These are phyloP conservation scores for Stratiomys singularior DNA, from an alignment of 2,888 invertebrate species.

Conservation along the genomic window DNA sequence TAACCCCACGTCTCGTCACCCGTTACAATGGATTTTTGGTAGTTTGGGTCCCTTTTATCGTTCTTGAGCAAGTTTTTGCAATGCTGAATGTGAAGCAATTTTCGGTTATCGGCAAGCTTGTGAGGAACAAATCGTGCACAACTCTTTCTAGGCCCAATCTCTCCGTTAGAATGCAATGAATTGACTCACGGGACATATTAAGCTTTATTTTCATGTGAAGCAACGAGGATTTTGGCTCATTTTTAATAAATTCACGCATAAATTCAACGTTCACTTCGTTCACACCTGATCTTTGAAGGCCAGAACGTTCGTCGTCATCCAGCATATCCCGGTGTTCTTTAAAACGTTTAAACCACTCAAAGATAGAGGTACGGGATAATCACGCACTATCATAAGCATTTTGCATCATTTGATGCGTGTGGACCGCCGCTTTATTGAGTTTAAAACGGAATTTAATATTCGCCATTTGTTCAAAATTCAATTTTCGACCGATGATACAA, in stretches of 20 bases:
- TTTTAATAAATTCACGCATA: no score
- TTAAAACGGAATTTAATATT: slow-evolving; percentile 22
- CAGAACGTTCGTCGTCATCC: no score
- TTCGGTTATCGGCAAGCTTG: no score
- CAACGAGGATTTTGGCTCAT: no score
- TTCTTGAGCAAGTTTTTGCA: no score
- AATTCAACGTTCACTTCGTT: background rate
- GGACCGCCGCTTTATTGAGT: background rate
- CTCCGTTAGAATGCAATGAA: background rate
- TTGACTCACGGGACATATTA: no score
- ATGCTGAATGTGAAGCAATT: no score
- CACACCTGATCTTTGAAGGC: background rate
- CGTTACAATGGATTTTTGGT: no score
- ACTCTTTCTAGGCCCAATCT: no score
- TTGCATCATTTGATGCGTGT: background rate
- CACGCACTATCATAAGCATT: background rate
- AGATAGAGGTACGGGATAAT: slow-evolving; percentile 6
- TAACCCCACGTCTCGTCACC: no score
- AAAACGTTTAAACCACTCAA: slow-evolving; percentile 23
- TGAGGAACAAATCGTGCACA: background rate
- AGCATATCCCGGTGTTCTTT: slow-evolving; percentile 1
- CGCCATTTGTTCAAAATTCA: slow-evolving; percentile 22
- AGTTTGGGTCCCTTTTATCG: no score
- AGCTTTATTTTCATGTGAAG: no score
- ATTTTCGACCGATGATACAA: slow-evolving; percentile 1